Percentiles rank a stretch among this genome's conserved stretches.
Conservation (phyloP, 2,113 vertebrate genomes). For the Chlamydotis undulata region DNA sequence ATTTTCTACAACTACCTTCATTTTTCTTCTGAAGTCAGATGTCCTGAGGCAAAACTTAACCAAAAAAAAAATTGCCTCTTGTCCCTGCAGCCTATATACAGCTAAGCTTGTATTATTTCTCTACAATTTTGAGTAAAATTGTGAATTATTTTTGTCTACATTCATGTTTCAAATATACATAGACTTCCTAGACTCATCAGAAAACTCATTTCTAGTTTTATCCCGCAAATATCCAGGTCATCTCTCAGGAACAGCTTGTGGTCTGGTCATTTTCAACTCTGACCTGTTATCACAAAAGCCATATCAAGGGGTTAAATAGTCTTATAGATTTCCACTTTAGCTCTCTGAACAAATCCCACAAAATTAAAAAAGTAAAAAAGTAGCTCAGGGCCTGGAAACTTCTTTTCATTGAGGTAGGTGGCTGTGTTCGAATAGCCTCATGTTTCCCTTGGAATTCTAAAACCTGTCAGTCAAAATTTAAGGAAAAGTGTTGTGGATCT, state of each 20-base stretch:
- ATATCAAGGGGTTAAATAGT: background rate
- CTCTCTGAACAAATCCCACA: background rate
- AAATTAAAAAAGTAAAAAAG: background rate
- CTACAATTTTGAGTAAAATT: background rate
- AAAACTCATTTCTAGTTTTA: background rate
- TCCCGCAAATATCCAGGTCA: background rate
- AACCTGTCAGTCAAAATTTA: background rate
- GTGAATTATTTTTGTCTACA: background rate
- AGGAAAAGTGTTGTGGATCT: background rate
- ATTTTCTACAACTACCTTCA: background rate
- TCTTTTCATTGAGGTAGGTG: background rate
- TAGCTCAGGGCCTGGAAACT: background rate
- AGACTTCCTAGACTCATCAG: background rate
- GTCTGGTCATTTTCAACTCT: background rate
- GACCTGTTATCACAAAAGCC: background rate
- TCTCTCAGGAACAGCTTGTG: background rate
- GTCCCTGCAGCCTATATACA: accelerated
- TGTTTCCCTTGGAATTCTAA: background rate
- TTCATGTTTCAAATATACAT: background rate
- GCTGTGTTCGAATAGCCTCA: background rate
- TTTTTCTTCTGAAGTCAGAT: background rate
- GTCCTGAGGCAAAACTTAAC: background rate
- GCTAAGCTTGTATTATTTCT: background rate
- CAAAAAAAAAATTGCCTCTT: background rate
- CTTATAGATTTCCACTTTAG: background rate